phyloP scores from a whole-genome alignment of 2,888 invertebrate genomes.

The Sminthurinus aureus region DNA sequence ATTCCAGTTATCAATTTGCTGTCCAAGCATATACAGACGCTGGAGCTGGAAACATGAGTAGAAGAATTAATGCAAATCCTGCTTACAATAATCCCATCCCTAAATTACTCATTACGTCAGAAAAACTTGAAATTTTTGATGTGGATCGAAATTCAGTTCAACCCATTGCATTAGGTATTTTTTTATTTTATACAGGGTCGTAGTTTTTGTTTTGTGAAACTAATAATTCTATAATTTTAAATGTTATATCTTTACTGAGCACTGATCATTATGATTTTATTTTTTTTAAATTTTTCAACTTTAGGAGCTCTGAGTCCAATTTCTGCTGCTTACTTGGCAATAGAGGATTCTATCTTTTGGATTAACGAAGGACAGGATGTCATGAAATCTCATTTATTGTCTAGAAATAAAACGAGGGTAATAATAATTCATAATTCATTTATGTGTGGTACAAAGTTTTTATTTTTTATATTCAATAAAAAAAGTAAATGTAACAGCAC shows the following conservation, averaged over 20 bases:
- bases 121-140: conserved; percentile 78
- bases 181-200: too few species aligned
- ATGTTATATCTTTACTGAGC: too few species aligned
- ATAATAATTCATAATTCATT: too few species aligned
- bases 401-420: conserved; percentile 63
- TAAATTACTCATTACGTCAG: conserved; percentile 75
- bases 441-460: too few species aligned
- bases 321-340: conserved; percentile 48
- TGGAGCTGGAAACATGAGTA: conserved; percentile 77
- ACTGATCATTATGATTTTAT: neutral
- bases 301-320: conserved; percentile 48
- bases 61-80: conserved; percentile 72
- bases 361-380: conserved; percentile 79
- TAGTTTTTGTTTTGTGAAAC: too few species aligned
- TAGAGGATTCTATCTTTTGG: conserved; percentile 76
- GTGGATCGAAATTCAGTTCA: conserved; percentile 70
- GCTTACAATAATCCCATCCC: conserved; percentile 75
- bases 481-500: too few species aligned
- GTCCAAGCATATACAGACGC: conserved; percentile 82
- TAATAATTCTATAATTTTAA: conserved; percentile 15
- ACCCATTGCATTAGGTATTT: conserved; percentile 43
- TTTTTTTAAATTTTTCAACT: too few species aligned
- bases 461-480: too few species aligned
- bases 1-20: conserved; percentile 64
- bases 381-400: conserved; percentile 70